Evolutionary conservation across 2,113 vertebrate genomes (phyloP).

Genomic region (Nipponia nippon): DNA sequence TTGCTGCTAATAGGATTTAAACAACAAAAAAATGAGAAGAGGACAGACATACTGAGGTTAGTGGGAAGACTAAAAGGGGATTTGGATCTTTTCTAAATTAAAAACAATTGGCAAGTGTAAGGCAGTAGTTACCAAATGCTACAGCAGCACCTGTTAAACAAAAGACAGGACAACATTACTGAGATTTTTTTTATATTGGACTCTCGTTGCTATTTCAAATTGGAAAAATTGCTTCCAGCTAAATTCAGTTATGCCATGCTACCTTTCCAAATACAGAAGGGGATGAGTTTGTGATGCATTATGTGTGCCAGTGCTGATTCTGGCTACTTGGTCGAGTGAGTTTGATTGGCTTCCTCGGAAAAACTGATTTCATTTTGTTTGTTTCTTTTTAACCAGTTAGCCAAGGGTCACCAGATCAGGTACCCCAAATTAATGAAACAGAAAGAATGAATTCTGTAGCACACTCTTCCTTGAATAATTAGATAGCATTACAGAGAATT

Average conservation of each 20-base stretch:
- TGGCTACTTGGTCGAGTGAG: fast-evolving
- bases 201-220: background rate
- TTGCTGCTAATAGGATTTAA: background rate
- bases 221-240: background rate
- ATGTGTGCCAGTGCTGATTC: background rate
- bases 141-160: background rate
- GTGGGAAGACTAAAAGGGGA: background rate
- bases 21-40: background rate
- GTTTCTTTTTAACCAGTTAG: background rate
- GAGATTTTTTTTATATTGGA: background rate
- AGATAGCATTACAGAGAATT: background rate
- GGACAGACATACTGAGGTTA: background rate
- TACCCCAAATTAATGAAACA: background rate
- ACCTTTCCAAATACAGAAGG: background rate
- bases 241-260: background rate
- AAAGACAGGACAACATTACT: background rate
- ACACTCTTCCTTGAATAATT: background rate
- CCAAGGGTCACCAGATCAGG: background rate
- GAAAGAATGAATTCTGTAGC: background rate
- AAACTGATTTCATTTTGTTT: background rate
- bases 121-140: background rate
- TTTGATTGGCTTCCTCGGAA: background rate
- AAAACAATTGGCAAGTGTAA: background rate
- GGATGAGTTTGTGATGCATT: background rate
- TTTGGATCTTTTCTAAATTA: background rate